Evolutionary conservation across 2,113 vertebrate genomes (phyloP).

Genomic region (Deroptyus accipitrinus): DNA sequence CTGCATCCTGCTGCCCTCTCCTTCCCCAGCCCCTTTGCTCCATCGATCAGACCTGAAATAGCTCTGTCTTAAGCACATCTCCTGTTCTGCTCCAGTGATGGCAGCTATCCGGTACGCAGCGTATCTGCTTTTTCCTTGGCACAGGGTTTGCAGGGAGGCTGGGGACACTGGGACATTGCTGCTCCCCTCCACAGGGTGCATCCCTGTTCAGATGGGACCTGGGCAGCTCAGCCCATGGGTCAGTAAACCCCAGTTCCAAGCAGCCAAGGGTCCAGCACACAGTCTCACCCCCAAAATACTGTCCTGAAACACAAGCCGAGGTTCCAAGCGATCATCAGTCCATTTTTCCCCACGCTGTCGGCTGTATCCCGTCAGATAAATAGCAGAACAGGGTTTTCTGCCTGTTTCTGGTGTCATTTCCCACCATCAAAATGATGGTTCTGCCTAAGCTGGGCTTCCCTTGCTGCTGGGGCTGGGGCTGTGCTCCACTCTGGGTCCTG

Average conservation of each 20-base stretch:
- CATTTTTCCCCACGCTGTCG: background rate
- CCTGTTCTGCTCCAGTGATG: background rate
- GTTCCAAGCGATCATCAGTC: background rate
- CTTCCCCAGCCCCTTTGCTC: background rate
- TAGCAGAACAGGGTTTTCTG: background rate
- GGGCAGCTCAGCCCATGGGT: background rate
- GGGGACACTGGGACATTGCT: background rate
- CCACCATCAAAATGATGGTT: background rate
- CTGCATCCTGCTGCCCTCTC: background rate
- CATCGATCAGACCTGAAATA: background rate
- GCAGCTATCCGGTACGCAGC: background rate
- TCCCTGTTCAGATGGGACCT: background rate
- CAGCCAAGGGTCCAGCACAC: background rate
- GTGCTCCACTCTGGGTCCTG: fast-evolving
- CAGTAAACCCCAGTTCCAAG: background rate
- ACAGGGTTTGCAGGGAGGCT: background rate
- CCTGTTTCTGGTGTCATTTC: background rate
- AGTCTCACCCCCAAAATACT: background rate
- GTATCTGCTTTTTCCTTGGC: background rate
- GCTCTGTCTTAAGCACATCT: background rate
- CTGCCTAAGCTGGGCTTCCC: background rate
- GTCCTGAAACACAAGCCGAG: fast-evolving
- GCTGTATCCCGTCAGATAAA: background rate
- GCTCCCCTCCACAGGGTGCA: background rate
- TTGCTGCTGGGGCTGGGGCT: background rate